A percentile compares a stretch with the other conserved stretches of the same genome.
These are phyloP conservation scores for Kuschelorhynchus macadamiae DNA, from an alignment of 2,888 invertebrate genomes.

Conservation along the genomic window DNA sequence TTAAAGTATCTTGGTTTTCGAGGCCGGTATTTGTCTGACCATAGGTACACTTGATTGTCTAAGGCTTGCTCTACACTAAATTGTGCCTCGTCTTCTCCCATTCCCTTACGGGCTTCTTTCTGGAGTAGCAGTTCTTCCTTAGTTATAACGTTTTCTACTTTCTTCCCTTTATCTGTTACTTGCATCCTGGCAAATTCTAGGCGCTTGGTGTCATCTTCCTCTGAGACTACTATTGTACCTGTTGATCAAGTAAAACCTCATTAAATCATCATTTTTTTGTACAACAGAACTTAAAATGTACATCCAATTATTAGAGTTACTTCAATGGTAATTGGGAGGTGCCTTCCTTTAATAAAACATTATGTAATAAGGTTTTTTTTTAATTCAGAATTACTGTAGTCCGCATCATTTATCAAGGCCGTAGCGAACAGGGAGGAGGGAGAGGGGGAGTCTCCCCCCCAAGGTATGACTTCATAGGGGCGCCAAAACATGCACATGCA, in stretches of 20 bases:
- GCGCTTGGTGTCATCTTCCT: conserved; percentile 82
- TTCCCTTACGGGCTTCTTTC: conserved; percentile 86
- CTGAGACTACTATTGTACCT: conserved; percentile 80
- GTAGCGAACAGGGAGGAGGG: too few relatives aligned
- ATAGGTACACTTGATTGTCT: conserved; percentile 89
- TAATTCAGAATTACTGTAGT: too few relatives aligned
- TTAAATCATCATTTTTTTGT: too few relatives aligned
- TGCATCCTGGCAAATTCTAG: conserved; percentile 81
- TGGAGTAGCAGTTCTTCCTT: conserved; percentile 78
- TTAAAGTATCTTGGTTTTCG: conserved; percentile 99
- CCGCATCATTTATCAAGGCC: too few relatives aligned
- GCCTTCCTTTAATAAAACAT: too few relatives aligned
- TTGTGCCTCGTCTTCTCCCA: conserved; percentile 88
- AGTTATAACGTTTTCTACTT: conserved; percentile 70
- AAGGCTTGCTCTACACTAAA: conserved; percentile 92
- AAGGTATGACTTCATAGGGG: too few relatives aligned
- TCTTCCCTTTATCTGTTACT: conserved; percentile 74
- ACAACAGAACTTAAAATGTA: too few relatives aligned
- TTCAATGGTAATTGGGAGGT: too few relatives aligned
- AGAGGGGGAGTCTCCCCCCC: too few relatives aligned
- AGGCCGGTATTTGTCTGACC: conserved; percentile 99
- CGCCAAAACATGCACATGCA: too few relatives aligned
- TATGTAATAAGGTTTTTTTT: too few relatives aligned
- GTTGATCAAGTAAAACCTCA: conserved; percentile 7
- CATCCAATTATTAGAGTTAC: too few relatives aligned